Percentiles rank a stretch among this genome's conserved stretches.
phyloP scores from a whole-genome alignment of 1,140 invertebrate genomes.

The Daktulosphaira vitifoliae region DNA sequence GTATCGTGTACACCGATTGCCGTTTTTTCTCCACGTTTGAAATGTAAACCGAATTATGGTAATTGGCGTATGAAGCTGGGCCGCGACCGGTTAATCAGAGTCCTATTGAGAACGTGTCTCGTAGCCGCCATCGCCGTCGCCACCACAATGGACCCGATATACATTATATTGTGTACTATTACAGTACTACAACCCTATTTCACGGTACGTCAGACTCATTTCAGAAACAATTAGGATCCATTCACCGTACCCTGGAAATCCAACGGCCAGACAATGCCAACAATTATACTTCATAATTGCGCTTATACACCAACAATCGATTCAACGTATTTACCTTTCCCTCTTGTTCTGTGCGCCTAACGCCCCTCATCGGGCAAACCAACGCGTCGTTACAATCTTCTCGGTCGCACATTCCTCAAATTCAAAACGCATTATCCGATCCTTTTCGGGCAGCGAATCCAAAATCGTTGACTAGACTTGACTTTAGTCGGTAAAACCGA shows the following conservation, averaged over 20 bases:
- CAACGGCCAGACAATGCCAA: constrained; percentile 29
- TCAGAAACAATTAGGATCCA: constrained; percentile 33
- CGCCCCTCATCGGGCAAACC: not conserved
- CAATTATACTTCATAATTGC: constrained; percentile 28
- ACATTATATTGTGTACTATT: not conserved
- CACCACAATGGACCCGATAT: constrained; percentile 22
- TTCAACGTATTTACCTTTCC: constrained; percentile 1
- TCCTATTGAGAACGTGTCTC: constrained; percentile 21
- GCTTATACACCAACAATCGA: constrained; percentile 18
- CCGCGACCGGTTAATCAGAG: constrained; percentile 32
- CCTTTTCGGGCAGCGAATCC: too few relatives aligned
- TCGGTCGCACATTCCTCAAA: too few relatives aligned
- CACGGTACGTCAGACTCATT: constrained; percentile 31
- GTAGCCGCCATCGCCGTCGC: not conserved
- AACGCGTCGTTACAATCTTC: too few relatives aligned
- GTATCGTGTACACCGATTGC: too few relatives aligned
- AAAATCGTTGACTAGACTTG: too few relatives aligned
- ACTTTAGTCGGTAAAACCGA: too few relatives aligned
- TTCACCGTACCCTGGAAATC: constrained; percentile 25
- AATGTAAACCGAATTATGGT: constrained; percentile 17
- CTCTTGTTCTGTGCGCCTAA: not conserved
- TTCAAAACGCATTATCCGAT: too few relatives aligned
- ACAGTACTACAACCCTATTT: constrained; percentile 10
- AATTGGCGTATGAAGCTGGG: constrained; percentile 12
- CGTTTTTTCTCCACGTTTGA: too few relatives aligned